A percentile compares a stretch with the other conserved stretches of the same genome.
These are phyloP conservation scores for Lycodopsis pacificus DNA, from an alignment of 2,797 vertebrate species.

Conservation along the genomic window DNA sequence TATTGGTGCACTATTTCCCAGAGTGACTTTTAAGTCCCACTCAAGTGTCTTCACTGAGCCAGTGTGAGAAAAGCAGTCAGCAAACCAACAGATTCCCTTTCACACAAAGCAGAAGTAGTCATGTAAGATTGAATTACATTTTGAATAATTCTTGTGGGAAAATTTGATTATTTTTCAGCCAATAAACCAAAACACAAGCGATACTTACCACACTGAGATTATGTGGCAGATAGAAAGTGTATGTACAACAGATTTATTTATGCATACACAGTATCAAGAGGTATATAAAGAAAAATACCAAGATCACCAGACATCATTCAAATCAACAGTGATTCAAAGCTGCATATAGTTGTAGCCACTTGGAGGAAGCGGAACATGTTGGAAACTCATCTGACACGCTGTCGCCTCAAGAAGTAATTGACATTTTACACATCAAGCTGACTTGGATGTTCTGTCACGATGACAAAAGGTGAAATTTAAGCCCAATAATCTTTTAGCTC, in stretches of 20 bases:
- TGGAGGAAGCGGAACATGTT: background rate
- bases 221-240: background rate
- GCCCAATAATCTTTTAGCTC: background rate
- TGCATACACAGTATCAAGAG: background rate
- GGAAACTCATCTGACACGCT: background rate
- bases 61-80: background rate
- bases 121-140: conserved; percentile 2
- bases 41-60: background rate
- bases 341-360: background rate
- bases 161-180: conserved; percentile 15
- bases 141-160: background rate
- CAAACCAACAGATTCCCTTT: background rate
- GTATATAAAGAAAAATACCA: too few species aligned
- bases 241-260: background rate
- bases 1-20: background rate
- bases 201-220: background rate
- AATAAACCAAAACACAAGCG: background rate
- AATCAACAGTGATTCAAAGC: background rate
- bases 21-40: background rate
- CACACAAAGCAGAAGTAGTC: background rate
- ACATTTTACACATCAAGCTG: background rate
- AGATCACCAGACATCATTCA: background rate
- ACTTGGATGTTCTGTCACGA: background rate
- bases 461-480: background rate
- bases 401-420: background rate